phyloP scores from a whole-genome alignment of 2,888 invertebrate species.

The Dione juno region DNA sequence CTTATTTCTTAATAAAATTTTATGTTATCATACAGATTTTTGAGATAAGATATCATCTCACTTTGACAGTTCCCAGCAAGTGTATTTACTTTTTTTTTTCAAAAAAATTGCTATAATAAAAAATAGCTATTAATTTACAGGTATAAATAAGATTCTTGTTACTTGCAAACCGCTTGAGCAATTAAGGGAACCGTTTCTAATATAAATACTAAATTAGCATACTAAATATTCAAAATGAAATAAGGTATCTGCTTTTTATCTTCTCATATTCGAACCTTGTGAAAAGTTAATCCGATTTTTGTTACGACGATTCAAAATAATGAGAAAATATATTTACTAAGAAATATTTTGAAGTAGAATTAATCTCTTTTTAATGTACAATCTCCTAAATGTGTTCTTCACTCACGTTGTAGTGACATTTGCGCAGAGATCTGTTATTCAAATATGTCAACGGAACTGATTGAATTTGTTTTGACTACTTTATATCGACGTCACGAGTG shows the following conservation, averaged over 20 bases:
- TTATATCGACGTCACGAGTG: too few species aligned
- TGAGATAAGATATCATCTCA: slow-evolving; percentile 22
- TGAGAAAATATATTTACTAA: too few species aligned
- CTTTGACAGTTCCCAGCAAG: slow-evolving; percentile 19
- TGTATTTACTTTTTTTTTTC: neutral
- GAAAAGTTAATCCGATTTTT: too few species aligned
- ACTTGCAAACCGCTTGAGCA: neutral
- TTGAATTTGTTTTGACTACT: too few species aligned
- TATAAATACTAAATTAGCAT: neutral
- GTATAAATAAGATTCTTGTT: neutral
- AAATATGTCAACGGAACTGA: too few species aligned
- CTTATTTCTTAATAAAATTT: slow-evolving; percentile 26
- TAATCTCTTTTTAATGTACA: too few species aligned
- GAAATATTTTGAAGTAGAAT: too few species aligned
- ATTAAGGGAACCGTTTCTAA: neutral
- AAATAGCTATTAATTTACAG: slow-evolving; percentile 7
- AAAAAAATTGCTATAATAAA: slow-evolving; percentile 1
- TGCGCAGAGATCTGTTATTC: too few species aligned
- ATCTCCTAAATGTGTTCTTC: too few species aligned
- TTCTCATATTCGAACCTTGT: too few species aligned
- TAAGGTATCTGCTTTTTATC: neutral
- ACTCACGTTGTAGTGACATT: too few species aligned
- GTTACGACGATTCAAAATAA: too few species aligned
- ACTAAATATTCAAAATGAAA: neutral
- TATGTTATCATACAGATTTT: slow-evolving; percentile 7